Conservation (phyloP, 2,888 invertebrate species). For the Acanthosepion pharaonis region DNA sequence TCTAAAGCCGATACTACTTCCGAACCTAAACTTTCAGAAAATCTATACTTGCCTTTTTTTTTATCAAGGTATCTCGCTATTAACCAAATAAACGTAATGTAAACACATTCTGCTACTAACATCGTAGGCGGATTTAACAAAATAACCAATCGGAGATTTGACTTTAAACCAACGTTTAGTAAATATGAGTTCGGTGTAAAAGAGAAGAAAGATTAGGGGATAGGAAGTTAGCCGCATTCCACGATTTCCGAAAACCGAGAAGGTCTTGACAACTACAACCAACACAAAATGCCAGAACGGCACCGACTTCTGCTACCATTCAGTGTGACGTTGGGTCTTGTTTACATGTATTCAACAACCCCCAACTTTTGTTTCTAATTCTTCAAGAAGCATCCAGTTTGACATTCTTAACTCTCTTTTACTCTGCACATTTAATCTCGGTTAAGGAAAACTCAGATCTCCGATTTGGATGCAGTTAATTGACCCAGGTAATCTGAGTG, state of each 20-base stretch:
- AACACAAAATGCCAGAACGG: background rate
- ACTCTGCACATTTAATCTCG: background rate
- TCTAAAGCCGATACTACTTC: background rate
- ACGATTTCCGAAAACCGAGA: background rate
- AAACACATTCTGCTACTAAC: background rate
- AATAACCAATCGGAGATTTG: background rate
- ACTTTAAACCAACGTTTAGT: background rate
- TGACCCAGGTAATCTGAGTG: background rate
- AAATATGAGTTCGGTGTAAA: background rate
- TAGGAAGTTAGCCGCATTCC: constrained; percentile 33
- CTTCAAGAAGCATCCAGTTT: background rate
- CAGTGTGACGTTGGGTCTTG: background rate
- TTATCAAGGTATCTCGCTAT: background rate
- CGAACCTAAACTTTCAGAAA: background rate
- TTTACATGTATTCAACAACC: background rate
- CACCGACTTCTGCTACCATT: constrained; percentile 10
- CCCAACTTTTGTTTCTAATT: background rate
- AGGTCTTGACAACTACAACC: background rate
- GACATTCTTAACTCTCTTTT: background rate
- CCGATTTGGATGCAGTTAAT: background rate
- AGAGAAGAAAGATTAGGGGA: background rate
- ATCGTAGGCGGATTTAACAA: background rate
- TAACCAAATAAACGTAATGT: background rate
- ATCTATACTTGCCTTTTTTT: background rate
- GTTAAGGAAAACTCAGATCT: background rate